Conservation (phyloP, 2,888 invertebrate genomes). For the Physocephala rufipes region DNA sequence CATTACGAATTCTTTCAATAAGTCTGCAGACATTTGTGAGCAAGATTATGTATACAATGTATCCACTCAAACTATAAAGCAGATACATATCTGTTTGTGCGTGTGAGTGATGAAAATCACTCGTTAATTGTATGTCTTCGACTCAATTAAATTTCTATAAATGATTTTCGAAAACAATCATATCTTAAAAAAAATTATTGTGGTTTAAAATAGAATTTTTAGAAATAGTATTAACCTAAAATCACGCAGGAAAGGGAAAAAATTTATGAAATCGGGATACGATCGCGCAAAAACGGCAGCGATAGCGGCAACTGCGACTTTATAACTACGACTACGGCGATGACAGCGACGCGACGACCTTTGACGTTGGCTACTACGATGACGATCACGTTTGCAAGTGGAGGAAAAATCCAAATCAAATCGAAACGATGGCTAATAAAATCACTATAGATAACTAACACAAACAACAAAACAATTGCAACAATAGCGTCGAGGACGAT, state of each 20-base stretch:
- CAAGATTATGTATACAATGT: no score
- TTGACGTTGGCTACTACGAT: background rate
- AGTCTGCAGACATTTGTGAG: background rate
- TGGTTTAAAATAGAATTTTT: background rate
- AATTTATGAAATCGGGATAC: conserved; percentile 9
- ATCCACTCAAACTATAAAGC: background rate
- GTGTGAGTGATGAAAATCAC: background rate
- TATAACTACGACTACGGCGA: background rate
- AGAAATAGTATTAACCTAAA: conserved; percentile 22
- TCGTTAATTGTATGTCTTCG: background rate
- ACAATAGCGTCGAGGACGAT: conserved; percentile 19
- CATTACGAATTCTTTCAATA: conserved; percentile 8
- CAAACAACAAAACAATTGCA: conserved; percentile 22
- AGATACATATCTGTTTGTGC: background rate
- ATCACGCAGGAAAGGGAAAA: conserved; percentile 20
- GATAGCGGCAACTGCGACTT: background rate
- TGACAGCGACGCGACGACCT: background rate
- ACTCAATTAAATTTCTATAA: no score
- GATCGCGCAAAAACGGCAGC: conserved; percentile 23
- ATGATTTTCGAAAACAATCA: background rate
- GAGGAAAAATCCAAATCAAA: conserved; percentile 22
- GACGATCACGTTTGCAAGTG: background rate
- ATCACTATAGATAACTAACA: no score
- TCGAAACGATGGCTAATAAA: conserved; percentile 17
- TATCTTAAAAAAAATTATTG: background rate